These are phyloP conservation scores for Melinaea menophilus DNA, from an alignment of 2,888 invertebrate genomes.

Conservation along the genomic window DNA sequence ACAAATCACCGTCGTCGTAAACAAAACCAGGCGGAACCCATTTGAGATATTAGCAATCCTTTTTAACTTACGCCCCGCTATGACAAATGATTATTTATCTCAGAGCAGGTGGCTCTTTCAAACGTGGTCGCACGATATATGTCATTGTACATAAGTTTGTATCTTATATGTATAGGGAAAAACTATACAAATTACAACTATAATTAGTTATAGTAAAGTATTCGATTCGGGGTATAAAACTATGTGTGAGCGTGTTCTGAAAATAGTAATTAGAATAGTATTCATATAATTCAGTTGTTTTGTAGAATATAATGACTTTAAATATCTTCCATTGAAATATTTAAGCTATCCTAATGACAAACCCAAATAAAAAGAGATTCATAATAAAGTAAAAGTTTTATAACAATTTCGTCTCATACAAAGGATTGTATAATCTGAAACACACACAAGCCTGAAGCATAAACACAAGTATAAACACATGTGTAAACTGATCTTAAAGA, in stretches of 20 bases:
- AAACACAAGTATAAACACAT: conserved; percentile 35
- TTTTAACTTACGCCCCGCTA: conserved; percentile 65
- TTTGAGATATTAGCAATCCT: conserved; percentile 73
- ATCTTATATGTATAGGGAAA: conserved; percentile 16
- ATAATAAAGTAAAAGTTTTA: neutral
- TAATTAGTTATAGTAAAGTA: no score
- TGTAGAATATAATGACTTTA: no score
- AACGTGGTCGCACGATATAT: conserved; percentile 32
- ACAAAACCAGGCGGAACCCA: conserved; percentile 58
- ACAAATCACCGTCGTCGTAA: conserved; percentile 40
- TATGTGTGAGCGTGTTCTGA: no score
- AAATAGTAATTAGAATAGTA: no score
- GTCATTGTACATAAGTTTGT: conserved; percentile 29
- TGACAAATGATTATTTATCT: conserved; percentile 73
- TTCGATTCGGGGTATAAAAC: no score
- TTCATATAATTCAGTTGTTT: no score
- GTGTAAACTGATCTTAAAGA: conserved; percentile 49
- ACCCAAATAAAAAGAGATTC: neutral
- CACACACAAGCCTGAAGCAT: conserved; percentile 10
- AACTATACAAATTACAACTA: no score
- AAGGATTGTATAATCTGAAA: conserved; percentile 14
- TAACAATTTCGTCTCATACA: neutral
- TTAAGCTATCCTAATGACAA: no score
- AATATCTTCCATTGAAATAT: no score
- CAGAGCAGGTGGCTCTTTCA: conserved; percentile 54